Evolutionary conservation across 2,888 invertebrate species (phyloP), one percentile per base, ranked within the genome.

Genomic region (Hartigia nigra): DNA sequence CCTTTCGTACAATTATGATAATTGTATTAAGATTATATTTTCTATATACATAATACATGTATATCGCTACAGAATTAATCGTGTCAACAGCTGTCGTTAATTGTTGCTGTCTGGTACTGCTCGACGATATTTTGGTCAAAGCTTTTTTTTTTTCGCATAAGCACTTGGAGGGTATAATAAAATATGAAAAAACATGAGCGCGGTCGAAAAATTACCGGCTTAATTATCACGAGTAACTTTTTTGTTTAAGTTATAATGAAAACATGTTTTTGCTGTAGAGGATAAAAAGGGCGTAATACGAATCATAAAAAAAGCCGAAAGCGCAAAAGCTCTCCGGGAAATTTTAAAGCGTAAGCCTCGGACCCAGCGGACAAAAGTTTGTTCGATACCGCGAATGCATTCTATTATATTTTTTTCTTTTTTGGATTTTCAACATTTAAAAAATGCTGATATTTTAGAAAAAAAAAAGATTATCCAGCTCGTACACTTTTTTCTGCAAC

Each of bases 11-110:
- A 55, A 55, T 55, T 55, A 9, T 23, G 55, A 55, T 9, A 82
- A 81, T 80, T 77, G 77, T 80, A 79, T 81, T 79, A 77, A 78
- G 78, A 80, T 78, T 82, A 78, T 79, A 77, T 80, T 81, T 80
- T 75, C 79, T 74, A 75, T 80, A 76, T 76, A 76, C 80, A 36
- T 23, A 55, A 39, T 5, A 5, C 9, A 55, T 23, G 55, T 55
- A 55, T 55, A 23, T 55, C 55, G 55, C 9, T 55, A 55, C 23
- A 23, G 55, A 55, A 55, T 55, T 23, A 55, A 55, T 55, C 23
- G 9, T 23, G 23, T 23, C 9, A 23, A 55, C 55, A 55, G 55
- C 72, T 35, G 32, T n/a, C 69, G 35, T 31, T 31, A 70, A 39
- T 77, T 37, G 36, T 70, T 79, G 55, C 76, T 76, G 74, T 74